These are phyloP conservation scores for Acanthosepion esculentum DNA, from an alignment of 2,888 invertebrate species.

Conservation along the genomic window DNA sequence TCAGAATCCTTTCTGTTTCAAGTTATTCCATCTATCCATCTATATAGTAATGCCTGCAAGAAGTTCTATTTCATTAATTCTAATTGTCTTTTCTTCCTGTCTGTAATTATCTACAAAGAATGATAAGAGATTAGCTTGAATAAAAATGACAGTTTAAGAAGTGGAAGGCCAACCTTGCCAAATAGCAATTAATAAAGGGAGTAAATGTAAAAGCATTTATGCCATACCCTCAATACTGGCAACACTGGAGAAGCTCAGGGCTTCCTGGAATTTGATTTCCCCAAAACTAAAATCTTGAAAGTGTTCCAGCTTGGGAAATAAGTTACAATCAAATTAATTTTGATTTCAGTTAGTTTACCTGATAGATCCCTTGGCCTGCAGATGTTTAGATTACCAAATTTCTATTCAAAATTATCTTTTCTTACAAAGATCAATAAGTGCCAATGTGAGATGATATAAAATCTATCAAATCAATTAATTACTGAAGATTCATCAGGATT, in stretches of 20 bases:
- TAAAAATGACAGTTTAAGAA: neutral
- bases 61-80: no score
- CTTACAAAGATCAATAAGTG: neutral
- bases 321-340: neutral
- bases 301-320: neutral
- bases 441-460: neutral
- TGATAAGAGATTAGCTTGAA: no score
- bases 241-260: neutral
- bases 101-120: no score
- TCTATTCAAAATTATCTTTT: neutral
- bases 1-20: no score
- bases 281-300: neutral
- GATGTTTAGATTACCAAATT: neutral
- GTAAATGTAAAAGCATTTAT: neutral
- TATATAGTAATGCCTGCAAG: no score
- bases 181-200: neutral
- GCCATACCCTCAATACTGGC: neutral
- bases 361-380: neutral
- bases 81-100: no score
- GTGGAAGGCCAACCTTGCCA: neutral
- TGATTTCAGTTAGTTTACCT: neutral
- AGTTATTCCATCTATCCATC: no score
- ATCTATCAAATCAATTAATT: neutral
- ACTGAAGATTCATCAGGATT: neutral
- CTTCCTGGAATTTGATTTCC: neutral